phyloP scores from a whole-genome alignment of 2,797 vertebrate genomes.

The Nasua narica region DNA sequence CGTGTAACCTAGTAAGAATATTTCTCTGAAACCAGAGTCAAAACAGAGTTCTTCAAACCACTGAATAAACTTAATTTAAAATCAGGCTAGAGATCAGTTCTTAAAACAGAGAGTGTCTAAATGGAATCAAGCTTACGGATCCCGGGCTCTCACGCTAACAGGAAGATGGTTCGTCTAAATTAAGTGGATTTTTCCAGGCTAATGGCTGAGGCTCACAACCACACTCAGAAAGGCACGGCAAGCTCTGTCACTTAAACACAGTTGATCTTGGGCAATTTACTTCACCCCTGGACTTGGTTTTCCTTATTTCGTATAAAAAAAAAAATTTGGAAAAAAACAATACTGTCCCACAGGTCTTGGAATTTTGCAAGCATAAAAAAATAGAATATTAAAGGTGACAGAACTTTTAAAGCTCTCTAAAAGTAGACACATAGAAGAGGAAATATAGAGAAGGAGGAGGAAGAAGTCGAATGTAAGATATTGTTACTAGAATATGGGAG shows the following conservation, averaged over 20 bases:
- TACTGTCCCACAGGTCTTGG: not conserved
- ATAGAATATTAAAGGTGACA: not conserved
- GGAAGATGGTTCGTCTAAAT: not conserved
- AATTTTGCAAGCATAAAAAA: not conserved
- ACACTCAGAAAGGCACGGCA: not conserved
- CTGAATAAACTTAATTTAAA: conserved; percentile 61
- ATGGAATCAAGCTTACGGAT: not conserved
- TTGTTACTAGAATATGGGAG: not conserved
- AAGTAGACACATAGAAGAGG: not conserved
- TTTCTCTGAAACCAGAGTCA: conserved; percentile 73
- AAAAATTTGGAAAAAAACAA: not conserved
- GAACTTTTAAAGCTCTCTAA: not conserved
- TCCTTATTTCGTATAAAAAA: conserved; percentile 6
- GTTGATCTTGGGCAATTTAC: not conserved
- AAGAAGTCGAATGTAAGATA: not conserved
- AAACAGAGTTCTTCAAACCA: conserved; percentile 69
- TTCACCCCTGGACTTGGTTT: not conserved
- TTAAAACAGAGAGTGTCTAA: conserved; percentile 14
- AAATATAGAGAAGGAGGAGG: not conserved
- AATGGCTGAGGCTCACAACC: not conserved
- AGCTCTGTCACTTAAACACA: not conserved
- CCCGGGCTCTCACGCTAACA: not conserved
- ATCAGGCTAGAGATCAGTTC: conserved; percentile 42
- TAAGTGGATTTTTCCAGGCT: not conserved
- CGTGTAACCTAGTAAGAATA: conserved; percentile 80